Evolutionary conservation across 2,113 vertebrate species (phyloP).

Genomic region (Lasiurus cinereus): DNA sequence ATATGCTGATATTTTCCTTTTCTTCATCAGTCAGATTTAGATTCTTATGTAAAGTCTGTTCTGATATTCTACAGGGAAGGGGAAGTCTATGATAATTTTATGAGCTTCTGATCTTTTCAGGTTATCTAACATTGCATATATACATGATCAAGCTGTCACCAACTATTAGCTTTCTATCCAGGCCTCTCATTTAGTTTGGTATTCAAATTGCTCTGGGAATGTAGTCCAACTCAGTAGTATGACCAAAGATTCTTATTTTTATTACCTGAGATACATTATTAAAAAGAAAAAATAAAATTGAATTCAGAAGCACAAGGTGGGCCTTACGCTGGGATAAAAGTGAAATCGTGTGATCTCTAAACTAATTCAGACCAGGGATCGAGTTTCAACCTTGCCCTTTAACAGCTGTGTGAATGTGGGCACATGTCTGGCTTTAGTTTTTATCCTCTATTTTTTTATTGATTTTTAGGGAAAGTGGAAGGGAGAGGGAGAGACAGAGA

Average conservation of each 20-base stretch:
- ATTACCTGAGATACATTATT: not conserved
- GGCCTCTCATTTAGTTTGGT: constrained; percentile 24
- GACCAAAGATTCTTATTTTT: not conserved
- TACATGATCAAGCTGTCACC: not conserved
- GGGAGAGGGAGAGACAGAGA: no score
- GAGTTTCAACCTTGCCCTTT: not conserved
- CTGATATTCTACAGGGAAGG: not conserved
- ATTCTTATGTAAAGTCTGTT: not conserved
- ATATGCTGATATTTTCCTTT: not conserved
- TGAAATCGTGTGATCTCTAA: not conserved
- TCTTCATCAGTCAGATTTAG: not conserved
- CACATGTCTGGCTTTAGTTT: not conserved
- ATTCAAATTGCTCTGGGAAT: not conserved
- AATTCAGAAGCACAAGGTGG: constrained; percentile 4
- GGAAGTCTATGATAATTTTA: not conserved
- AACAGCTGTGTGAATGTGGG: not conserved
- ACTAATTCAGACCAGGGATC: not conserved
- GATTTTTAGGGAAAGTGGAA: no score
- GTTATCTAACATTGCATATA: not conserved
- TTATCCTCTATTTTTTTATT: no score
- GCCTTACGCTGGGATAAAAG: not conserved
- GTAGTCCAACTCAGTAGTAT: not conserved
- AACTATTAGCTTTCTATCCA: not conserved
- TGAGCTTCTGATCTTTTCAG: not conserved
- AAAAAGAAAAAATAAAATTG: not conserved